Conservation (phyloP, 2,113 vertebrate genomes). For the Sinocyclocheilus anophthalmus region DNA sequence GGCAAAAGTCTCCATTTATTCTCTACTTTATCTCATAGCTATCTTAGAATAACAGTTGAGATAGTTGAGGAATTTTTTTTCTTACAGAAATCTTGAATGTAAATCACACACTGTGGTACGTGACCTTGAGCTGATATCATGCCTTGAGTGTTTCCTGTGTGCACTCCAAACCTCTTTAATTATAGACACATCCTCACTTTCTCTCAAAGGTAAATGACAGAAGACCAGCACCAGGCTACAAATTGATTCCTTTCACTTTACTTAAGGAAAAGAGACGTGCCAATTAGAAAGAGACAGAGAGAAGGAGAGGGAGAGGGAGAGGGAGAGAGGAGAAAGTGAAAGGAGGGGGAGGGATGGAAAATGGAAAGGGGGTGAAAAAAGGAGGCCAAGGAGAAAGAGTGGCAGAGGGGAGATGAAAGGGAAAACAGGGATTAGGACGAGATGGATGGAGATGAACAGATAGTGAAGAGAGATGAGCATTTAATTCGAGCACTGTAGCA, state of each 20-base stretch:
- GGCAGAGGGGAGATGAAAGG: conserved; percentile 3
- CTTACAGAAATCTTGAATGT: background rate
- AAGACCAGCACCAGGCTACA: conserved; percentile 64
- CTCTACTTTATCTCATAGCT: background rate
- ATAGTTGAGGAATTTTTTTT: background rate
- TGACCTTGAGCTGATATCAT: conserved; percentile 58
- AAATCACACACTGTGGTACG: conserved; percentile 51
- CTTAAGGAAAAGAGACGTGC: conserved; percentile 72
- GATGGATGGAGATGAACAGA: conserved; percentile 15
- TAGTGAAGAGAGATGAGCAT: conserved; percentile 28
- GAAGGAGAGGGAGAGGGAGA: conserved; percentile 36
- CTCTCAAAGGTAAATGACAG: conserved; percentile 68
- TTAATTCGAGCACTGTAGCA: background rate
- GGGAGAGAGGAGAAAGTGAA: background rate
- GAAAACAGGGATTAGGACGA: conserved; percentile 18
- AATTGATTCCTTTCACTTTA: conserved; percentile 72
- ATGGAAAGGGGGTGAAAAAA: conserved; percentile 13
- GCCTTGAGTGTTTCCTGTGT: conserved; percentile 44
- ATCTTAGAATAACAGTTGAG: background rate
- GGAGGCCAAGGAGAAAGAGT: conserved; percentile 37
- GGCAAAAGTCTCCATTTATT: background rate
- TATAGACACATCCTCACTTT: conserved; percentile 51
- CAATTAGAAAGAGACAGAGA: conserved; percentile 69
- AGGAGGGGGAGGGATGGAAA: background rate
- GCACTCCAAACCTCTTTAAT: conserved; percentile 48